phyloP scores from a whole-genome alignment of 2,888 invertebrate genomes.

The Pocota personata region DNA sequence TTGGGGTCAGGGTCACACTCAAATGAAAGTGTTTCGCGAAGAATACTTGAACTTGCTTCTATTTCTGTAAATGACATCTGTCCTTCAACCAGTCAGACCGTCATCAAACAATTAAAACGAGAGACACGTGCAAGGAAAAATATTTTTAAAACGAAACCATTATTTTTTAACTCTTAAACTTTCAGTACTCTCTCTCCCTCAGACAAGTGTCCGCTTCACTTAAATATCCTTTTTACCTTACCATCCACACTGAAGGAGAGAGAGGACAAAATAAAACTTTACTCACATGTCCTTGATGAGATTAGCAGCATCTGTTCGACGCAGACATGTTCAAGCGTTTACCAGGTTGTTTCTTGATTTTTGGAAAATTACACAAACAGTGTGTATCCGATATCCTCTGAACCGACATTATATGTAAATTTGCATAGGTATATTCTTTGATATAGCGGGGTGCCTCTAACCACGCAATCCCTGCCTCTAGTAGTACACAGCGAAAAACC shows the following conservation, averaged over 20 bases:
- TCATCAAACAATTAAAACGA: constrained; percentile 30
- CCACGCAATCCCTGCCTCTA: background rate
- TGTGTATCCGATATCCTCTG: background rate
- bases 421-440: constrained; percentile 20
- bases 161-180: constrained; percentile 36
- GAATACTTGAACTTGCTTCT: background rate
- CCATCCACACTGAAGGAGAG: background rate
- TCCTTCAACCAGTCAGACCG: background rate
- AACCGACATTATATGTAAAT: constrained; percentile 46
- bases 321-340: constrained; percentile 1
- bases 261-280: background rate
- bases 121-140: constrained; percentile 8
- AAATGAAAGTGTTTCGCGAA: too few species aligned
- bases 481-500: constrained; percentile 26
- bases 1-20: too few species aligned
- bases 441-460: background rate
- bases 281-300: constrained; percentile 7
- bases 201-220: background rate
- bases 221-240: background rate
- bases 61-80: background rate
- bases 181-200: background rate
- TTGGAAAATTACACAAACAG: background rate
- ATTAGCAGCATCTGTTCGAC: constrained; percentile 38
- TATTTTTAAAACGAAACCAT: constrained; percentile 30
- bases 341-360: constrained; percentile 14